Evolutionary conservation across 2,888 invertebrate genomes (phyloP).

Genomic region (Nesidiocoris tenuis): DNA sequence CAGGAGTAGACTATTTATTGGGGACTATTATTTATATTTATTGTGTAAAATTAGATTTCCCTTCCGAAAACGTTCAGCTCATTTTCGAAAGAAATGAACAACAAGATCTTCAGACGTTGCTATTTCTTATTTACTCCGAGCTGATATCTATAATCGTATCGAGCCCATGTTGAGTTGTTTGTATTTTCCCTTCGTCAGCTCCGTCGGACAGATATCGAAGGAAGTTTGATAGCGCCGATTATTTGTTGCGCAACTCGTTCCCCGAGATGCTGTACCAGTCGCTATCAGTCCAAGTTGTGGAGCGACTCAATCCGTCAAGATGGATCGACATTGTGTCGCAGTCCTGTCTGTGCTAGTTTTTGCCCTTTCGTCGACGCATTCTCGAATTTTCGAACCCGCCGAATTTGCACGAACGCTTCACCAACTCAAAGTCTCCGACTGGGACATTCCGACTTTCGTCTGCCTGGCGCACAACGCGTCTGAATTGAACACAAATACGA

Average conservation of each 20-base stretch:
- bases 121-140: too few species aligned
- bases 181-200: not conserved
- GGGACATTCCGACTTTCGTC: conserved; percentile 23
- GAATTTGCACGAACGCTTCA: conserved; percentile 9
- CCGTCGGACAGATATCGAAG: not conserved
- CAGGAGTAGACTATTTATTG: too few species aligned
- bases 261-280: too few species aligned
- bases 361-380: too few species aligned
- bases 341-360: not conserved
- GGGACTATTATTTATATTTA: too few species aligned
- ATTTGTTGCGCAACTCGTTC: not conserved
- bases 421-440: not conserved
- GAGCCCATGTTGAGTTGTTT: too few species aligned
- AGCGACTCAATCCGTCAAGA: not conserved
- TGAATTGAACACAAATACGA: not conserved
- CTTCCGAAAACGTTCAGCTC: too few species aligned
- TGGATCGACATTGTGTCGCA: not conserved
- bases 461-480: conserved; percentile 31
- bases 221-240: not conserved
- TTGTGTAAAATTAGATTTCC: too few species aligned
- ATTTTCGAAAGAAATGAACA: too few species aligned
- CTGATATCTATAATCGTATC: too few species aligned
- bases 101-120: too few species aligned
- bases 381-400: conserved; percentile 6
- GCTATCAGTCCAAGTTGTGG: not conserved